Conservation (phyloP, 2,113 vertebrate species). For the Lepus europaeus region DNA sequence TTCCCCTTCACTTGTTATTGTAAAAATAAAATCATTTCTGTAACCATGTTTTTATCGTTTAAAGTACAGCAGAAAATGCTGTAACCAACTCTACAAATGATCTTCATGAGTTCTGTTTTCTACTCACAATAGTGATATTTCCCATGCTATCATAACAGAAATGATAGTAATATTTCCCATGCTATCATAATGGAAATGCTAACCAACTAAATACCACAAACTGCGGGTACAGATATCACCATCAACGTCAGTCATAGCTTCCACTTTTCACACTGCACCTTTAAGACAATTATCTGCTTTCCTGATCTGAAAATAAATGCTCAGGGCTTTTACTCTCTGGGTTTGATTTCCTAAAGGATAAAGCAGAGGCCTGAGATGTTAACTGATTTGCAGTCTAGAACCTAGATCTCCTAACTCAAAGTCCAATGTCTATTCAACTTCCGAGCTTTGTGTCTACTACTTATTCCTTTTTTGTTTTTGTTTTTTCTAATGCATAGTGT, state of each 20-base stretch:
- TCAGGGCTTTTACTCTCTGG: not conserved
- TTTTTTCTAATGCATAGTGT: not conserved
- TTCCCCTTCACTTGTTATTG: slow-evolving; percentile 29
- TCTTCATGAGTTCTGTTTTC: not conserved
- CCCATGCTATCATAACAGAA: not conserved
- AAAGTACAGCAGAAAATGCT: slow-evolving; percentile 1
- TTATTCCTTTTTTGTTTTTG: not conserved
- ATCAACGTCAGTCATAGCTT: not conserved
- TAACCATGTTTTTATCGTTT: not conserved
- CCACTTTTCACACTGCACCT: not conserved
- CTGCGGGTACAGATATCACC: not conserved
- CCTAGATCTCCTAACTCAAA: not conserved
- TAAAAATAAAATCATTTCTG: not conserved
- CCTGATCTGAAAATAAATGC: slow-evolving; percentile 25
- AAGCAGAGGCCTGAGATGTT: not conserved
- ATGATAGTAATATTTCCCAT: not conserved
- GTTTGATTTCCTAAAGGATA: slow-evolving; percentile 34
- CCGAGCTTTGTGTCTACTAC: not conserved
- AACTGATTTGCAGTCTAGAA: not conserved
- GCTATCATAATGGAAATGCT: not conserved
- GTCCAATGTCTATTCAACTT: not conserved
- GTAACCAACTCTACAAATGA: not conserved
- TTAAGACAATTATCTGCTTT: slow-evolving; percentile 8
- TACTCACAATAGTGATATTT: slow-evolving; percentile 14
- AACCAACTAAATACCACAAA: not conserved